Evolutionary conservation across 2,797 vertebrate species (phyloP).

Genomic region (Gallirallus australis): DNA sequence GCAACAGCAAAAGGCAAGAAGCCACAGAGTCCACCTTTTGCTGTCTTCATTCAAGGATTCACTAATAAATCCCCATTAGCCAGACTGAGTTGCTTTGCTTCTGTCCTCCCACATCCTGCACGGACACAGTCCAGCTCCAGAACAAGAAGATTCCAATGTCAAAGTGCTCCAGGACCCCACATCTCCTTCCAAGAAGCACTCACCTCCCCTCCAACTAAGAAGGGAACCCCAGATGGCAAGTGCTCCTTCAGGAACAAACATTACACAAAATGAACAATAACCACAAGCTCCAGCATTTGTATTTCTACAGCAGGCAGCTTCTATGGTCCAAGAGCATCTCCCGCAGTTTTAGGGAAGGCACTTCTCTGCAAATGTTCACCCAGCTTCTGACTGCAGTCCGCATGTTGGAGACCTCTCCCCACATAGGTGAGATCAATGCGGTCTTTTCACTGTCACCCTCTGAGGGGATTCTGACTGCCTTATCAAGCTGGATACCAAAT

Average conservation of each 20-base stretch:
- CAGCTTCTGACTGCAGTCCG: background rate
- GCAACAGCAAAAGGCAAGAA: background rate
- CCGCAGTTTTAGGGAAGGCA: background rate
- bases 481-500: background rate
- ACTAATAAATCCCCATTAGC: background rate
- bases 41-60: background rate
- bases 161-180: background rate
- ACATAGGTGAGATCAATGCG: fast-evolving
- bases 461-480: background rate
- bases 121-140: background rate
- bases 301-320: background rate
- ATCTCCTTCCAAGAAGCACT: background rate
- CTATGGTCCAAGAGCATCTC: background rate
- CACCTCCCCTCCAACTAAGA: background rate
- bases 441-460: background rate
- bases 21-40: background rate
- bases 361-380: background rate
- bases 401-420: fast-evolving
- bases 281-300: background rate
- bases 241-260: background rate
- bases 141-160: background rate
- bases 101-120: background rate
- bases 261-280: background rate
- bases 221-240: background rate
- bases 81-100: background rate